Evolutionary conservation across 1,140 invertebrate genomes (phyloP), one percentile per base, ranked within the genome.

Genomic region (Drosophila paulistorum): DNA sequence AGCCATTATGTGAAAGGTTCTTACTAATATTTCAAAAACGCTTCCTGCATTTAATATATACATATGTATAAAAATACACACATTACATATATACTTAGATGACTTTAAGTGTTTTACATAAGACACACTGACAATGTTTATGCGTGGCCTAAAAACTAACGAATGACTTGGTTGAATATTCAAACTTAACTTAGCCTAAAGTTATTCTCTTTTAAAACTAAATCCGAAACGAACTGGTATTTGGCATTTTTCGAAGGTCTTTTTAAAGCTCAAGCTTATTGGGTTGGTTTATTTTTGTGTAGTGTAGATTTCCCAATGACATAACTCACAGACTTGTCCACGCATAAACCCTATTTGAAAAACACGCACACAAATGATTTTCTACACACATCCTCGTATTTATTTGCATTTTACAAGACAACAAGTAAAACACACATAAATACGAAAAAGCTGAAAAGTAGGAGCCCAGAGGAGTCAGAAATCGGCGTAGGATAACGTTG

Each of bases 401-500:
- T 87, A 87, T 89, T 87, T 87, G 89, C 84, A 87, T 87, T 89
- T 87, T 83, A 89, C 83, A 86, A 82, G 78, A 51, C 75, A 60
- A 37, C 71, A 64, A 69, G 59, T n/a, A 74, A 65, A 68, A 59
- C 67, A 83, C 77, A 83, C 55, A 70, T 66, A 67, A 67, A 74
- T 63, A 66, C 59, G 65, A 70, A 70, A 48, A 72, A 72, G 65
- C 48, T 63, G 55, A 51, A 33, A 39, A 65, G 58, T 35, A 60
- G 64, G 51, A 67, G 71, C 45, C 48, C 58, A 41, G n/a, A 48
- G 65, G 45, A 51, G 45, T 48, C 45, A 48, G 17, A 51, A 51
- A 51, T 51, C 45, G 45, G 45, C 45, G 23, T 51, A 51, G 45
- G 45, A 51, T 51, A 51, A 20, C 45, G 9, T 48, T 17, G 7